A percentile compares a stretch with the other conserved stretches of the same genome.
phyloP scores from a whole-genome alignment of 1,140 invertebrate genomes.

The Nilaparvata lugens region DNA sequence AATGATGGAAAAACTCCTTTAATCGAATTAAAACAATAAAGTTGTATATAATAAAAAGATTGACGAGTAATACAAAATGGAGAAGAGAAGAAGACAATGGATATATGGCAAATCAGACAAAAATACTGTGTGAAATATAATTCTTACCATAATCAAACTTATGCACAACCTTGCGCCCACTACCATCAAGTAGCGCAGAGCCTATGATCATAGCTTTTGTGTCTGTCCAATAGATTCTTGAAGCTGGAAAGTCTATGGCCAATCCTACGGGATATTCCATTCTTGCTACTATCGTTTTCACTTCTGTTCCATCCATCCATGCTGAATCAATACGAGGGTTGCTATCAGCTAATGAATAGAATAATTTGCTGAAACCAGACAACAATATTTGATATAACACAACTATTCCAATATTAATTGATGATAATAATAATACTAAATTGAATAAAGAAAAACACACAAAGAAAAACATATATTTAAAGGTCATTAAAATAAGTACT shows the following conservation, averaged over 20 bases:
- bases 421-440: no score
- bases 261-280: constrained; percentile 58
- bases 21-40: no score
- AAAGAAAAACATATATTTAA: no score
- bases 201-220: constrained; percentile 65
- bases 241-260: constrained; percentile 54
- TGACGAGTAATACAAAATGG: no score
- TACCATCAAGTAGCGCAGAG: constrained; percentile 62
- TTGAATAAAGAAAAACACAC: no score
- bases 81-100: no score
- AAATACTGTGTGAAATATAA: not conserved
- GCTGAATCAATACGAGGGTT: constrained; percentile 51
- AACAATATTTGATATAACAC: not conserved
- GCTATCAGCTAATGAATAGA: constrained; percentile 74
- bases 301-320: constrained; percentile 53
- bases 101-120: no score
- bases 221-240: constrained; percentile 67
- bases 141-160: constrained; percentile 40
- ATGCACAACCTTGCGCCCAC: constrained; percentile 48
- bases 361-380: constrained; percentile 38
- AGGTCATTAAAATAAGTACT: no score
- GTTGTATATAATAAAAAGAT: no score
- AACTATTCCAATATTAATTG: not conserved
- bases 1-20: no score
- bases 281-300: constrained; percentile 43